Percentiles rank a stretch among this genome's conserved stretches.
phyloP scores from a whole-genome alignment of 2,888 invertebrate species.

The Nezara viridula region DNA sequence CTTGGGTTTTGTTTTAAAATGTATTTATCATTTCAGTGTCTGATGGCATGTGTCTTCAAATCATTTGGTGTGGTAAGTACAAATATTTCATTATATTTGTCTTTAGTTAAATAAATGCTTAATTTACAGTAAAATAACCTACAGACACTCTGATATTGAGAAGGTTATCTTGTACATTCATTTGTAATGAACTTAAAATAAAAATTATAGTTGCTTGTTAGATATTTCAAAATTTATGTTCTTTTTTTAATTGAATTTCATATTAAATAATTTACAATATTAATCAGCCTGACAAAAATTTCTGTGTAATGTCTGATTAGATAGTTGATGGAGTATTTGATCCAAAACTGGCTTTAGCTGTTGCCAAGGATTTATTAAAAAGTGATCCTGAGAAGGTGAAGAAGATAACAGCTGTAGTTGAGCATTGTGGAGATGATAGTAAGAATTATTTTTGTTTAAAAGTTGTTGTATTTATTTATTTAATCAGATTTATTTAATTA shows the following conservation, averaged over 20 bases:
- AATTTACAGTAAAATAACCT: not conserved
- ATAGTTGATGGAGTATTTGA: slow-evolving; percentile 61
- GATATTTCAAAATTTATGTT: not conserved
- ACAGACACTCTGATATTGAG: not conserved
- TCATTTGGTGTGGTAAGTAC: slow-evolving; percentile 62
- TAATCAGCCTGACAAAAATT: not conserved
- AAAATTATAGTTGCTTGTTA: not conserved
- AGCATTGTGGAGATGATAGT: slow-evolving; percentile 63
- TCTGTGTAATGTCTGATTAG: slow-evolving; percentile 31
- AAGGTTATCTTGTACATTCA: not conserved
- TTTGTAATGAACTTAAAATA: not conserved
- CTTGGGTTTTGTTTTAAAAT: not conserved
- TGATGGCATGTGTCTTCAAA: slow-evolving; percentile 62
- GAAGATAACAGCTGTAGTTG: slow-evolving; percentile 60
- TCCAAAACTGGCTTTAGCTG: slow-evolving; percentile 60
- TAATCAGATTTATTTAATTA: not conserved
- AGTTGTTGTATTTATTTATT: not conserved
- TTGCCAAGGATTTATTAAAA: slow-evolving; percentile 61
- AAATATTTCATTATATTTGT: not conserved
- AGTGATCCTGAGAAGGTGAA: slow-evolving; percentile 61
- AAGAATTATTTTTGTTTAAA: not conserved
- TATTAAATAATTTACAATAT: not conserved
- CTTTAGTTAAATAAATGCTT: not conserved
- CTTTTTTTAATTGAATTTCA: not conserved
- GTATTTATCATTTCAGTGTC: slow-evolving; percentile 59